phyloP scores from a whole-genome alignment of 2,113 vertebrate species.

The Hippopotamus amphibius region DNA sequence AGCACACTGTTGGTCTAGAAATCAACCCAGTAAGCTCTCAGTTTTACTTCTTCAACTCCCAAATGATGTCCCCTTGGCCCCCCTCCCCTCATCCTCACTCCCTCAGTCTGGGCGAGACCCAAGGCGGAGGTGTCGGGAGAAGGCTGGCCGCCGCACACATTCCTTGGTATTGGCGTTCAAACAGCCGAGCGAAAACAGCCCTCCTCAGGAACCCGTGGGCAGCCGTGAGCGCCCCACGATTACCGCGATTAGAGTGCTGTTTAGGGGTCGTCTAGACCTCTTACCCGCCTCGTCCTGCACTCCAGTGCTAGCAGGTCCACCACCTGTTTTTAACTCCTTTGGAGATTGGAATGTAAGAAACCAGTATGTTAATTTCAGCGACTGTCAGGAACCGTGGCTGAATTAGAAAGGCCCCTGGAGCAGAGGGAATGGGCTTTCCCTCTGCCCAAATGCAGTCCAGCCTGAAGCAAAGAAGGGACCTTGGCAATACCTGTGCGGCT shows the following conservation, averaged over 20 bases:
- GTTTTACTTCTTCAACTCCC: not conserved
- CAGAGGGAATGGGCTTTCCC: not conserved
- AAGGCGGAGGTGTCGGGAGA: not conserved
- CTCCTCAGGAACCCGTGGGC: not conserved
- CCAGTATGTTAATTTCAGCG: not conserved
- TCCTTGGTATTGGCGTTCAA: slow-evolving; percentile 19
- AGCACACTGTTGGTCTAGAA: not conserved
- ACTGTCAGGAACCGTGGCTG: not conserved
- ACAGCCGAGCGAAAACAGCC: slow-evolving; percentile 34
- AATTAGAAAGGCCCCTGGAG: not conserved
- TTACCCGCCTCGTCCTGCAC: not conserved
- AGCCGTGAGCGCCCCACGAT: not conserved
- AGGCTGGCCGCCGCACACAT: slow-evolving; percentile 52
- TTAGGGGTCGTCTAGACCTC: not conserved
- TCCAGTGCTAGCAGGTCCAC: not conserved
- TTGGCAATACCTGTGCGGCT: not conserved
- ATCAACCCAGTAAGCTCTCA: not conserved
- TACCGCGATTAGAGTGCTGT: not conserved
- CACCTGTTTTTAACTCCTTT: not conserved
- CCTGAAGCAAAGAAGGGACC: not conserved
- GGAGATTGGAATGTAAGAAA: not conserved
- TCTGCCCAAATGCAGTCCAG: not conserved
- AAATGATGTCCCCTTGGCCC: not conserved
- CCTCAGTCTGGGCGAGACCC: not conserved
- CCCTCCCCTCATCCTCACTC: not conserved